A percentile compares a stretch with the other conserved stretches of the same genome.
These are phyloP conservation scores for Volucella inflata DNA, from an alignment of 2,888 invertebrate species.

Conservation along the genomic window DNA sequence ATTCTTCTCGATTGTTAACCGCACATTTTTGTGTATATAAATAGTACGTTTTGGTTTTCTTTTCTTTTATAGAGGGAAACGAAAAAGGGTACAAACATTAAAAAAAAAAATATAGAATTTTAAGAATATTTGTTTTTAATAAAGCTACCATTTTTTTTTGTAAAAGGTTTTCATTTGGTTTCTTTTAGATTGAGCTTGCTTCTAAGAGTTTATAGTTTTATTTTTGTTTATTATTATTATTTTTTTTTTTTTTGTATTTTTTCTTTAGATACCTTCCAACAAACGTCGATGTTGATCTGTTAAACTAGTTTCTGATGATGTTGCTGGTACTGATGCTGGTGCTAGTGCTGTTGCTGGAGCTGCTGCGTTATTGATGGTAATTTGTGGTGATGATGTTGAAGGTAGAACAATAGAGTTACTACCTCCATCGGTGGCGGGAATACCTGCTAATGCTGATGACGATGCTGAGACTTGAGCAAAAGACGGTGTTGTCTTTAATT, in stretches of 20 bases:
- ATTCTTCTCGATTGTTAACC: slow-evolving; percentile 56
- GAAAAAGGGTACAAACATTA: slow-evolving; percentile 36
- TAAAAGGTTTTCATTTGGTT: slow-evolving; percentile 75
- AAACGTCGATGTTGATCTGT: slow-evolving; percentile 83
- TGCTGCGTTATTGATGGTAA: slow-evolving; percentile 29
- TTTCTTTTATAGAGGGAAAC: slow-evolving; percentile 1
- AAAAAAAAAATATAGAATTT: slow-evolving; percentile 51
- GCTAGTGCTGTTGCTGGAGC: slow-evolving; percentile 9
- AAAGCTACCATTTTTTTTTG: slow-evolving; percentile 58
- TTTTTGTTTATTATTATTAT: slow-evolving; percentile 73
- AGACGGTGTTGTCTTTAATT: slow-evolving; percentile 77
- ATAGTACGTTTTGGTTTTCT: slow-evolving; percentile 14
- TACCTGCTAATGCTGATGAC: slow-evolving; percentile 51
- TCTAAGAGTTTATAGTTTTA: slow-evolving; percentile 73
- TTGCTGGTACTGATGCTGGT: slow-evolving; percentile 77
- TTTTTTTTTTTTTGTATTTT: slow-evolving; percentile 69
- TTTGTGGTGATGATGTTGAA: slow-evolving; percentile 68
- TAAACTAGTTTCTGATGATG: slow-evolving; percentile 78
- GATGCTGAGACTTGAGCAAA: slow-evolving; percentile 75
- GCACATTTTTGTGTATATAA: slow-evolving; percentile 54
- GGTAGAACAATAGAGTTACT: slow-evolving; percentile 48
- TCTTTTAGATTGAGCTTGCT: slow-evolving; percentile 39
- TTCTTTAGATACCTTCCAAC: slow-evolving; percentile 83
- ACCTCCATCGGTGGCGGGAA: slow-evolving; percentile 65
- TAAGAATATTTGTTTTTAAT: slow-evolving; percentile 48